phyloP scores from a whole-genome alignment of 2,888 invertebrate genomes.

The Rhagium mordax region DNA sequence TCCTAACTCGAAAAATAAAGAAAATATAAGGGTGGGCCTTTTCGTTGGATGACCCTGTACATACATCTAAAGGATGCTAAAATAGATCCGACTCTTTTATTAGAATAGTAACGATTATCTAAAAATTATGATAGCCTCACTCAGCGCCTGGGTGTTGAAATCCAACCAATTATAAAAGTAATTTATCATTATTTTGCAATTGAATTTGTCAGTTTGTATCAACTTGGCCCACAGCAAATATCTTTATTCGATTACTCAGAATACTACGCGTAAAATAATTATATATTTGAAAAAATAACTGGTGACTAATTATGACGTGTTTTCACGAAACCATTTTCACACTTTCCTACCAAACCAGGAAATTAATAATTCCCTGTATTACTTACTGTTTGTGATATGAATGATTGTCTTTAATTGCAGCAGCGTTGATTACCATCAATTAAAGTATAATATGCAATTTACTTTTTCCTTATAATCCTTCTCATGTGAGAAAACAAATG shows the following conservation, averaged over 20 bases:
- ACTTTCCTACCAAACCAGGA: not conserved
- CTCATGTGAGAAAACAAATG: constrained; percentile 6
- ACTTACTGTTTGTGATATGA: not conserved
- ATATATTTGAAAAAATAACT: not conserved
- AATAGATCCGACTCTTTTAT: not conserved
- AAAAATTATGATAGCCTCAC: not conserved
- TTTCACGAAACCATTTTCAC: not conserved
- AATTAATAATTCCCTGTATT: not conserved
- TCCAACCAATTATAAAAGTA: not conserved
- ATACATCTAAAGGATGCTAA: not conserved
- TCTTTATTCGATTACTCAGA: not conserved
- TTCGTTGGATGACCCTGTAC: no score
- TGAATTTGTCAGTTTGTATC: not conserved
- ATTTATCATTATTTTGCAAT: not conserved
- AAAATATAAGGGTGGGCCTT: no score
- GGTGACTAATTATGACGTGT: not conserved
- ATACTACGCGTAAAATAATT: not conserved
- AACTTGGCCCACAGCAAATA: not conserved
- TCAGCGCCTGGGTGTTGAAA: not conserved
- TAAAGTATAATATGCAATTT: constrained; percentile 27
- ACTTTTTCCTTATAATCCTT: constrained; percentile 4
- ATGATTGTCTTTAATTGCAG: constrained; percentile 27
- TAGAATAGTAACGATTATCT: not conserved
- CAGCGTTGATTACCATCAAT: constrained; percentile 30
- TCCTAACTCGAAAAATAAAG: no score